A percentile compares a stretch with the other conserved stretches of the same genome.
phyloP scores from a whole-genome alignment of 2,797 vertebrate genomes.

The Garrulus glandarius region DNA sequence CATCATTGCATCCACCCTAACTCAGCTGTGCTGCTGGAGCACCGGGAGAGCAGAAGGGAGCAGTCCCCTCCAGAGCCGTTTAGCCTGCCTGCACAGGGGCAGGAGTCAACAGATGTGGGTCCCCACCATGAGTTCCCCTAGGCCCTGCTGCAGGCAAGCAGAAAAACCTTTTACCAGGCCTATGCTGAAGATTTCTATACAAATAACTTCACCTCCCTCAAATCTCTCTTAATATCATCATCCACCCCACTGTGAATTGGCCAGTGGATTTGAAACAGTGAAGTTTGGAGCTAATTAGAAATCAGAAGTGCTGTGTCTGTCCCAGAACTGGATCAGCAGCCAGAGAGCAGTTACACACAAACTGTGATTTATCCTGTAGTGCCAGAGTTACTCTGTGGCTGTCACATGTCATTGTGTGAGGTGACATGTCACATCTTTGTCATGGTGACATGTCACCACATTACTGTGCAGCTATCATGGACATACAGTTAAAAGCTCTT shows the following conservation, averaged over 20 bases:
- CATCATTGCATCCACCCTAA: rapidly evolving
- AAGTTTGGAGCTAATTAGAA: not conserved
- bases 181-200: not conserved
- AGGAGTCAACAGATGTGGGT: not conserved
- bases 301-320: not conserved
- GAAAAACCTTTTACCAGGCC: not conserved
- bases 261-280: not conserved
- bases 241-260: not conserved
- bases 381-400: conserved; percentile 47
- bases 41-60: not conserved
- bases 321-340: not conserved
- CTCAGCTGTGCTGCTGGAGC: not conserved
- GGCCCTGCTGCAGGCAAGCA: not conserved
- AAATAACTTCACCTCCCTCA: not conserved
- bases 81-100: too few species aligned
- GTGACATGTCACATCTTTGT: conserved; percentile 62
- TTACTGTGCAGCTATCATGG: conserved; percentile 26
- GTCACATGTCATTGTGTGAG: conserved; percentile 48
- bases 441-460: conserved; percentile 51
- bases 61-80: rapidly evolving
- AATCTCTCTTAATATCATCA: not conserved
- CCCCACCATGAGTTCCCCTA: not conserved
- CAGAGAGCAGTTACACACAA: not conserved
- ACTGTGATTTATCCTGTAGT: not conserved
- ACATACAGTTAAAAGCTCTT: conserved; percentile 49